phyloP scores from a whole-genome alignment of 2,888 invertebrate species.

The Caenorhabditis zanzibari region DNA sequence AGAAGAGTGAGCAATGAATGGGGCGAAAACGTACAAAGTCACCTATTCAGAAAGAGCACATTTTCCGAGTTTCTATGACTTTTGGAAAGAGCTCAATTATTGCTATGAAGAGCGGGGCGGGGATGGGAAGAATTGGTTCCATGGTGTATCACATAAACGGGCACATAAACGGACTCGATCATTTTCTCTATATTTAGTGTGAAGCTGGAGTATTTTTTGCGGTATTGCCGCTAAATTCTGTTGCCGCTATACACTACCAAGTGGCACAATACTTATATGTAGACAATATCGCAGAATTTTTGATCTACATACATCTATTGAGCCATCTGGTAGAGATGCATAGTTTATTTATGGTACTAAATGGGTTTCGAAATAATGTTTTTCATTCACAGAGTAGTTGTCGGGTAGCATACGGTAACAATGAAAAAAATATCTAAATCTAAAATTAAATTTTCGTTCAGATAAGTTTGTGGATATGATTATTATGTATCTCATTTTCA shows the following conservation, averaged over 20 bases:
- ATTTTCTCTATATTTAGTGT: not conserved
- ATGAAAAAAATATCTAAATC: no score
- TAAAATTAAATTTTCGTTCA: no score
- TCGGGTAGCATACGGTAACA: no score
- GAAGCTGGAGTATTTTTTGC: not conserved
- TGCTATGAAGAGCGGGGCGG: constrained; percentile 14
- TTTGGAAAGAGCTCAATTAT: constrained; percentile 45
- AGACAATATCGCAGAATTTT: constrained; percentile 12
- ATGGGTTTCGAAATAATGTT: not conserved
- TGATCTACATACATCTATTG: constrained; percentile 11
- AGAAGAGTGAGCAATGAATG: constrained; percentile 5
- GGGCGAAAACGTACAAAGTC: not conserved
- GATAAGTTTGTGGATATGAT: no score
- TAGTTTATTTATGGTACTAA: not conserved
- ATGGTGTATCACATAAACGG: constrained; percentile 45
- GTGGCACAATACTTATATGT: constrained; percentile 52
- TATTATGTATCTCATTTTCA: no score
- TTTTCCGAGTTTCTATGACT: constrained; percentile 25
- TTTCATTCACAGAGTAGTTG: no score
- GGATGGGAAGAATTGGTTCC: constrained; percentile 20
- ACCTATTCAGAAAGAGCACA: constrained; percentile 4
- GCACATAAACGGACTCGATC: constrained; percentile 14
- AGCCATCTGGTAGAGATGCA: not conserved
- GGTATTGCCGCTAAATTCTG: not conserved
- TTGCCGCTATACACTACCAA: constrained; percentile 3